phyloP scores from a whole-genome alignment of 2,888 invertebrate species.

The Brachylomia viminalis region DNA sequence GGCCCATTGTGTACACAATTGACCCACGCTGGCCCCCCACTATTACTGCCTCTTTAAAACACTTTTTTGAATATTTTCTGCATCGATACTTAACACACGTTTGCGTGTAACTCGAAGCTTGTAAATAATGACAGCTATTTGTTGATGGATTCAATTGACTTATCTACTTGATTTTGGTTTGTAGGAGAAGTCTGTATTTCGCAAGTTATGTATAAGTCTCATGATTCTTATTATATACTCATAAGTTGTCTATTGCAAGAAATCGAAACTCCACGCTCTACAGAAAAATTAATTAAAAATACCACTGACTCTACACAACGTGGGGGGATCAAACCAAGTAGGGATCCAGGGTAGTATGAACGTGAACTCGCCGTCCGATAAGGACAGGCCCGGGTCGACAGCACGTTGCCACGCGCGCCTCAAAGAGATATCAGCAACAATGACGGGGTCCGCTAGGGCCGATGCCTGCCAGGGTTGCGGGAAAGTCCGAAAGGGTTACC shows the following conservation, averaged over 20 bases:
- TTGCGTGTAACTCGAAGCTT: slow-evolving; percentile 10
- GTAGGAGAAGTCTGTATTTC: not conserved
- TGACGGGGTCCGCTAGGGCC: no score
- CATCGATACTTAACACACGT: slow-evolving; percentile 47
- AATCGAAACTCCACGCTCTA: not conserved
- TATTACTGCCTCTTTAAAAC: slow-evolving; percentile 46
- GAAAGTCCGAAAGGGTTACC: no score
- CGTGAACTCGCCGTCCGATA: no score
- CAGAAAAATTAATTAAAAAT: not conserved
- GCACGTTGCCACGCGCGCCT: no score
- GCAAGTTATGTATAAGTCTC: no score
- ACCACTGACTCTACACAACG: not conserved
- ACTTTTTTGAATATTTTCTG: slow-evolving; percentile 63
- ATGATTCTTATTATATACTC: no score
- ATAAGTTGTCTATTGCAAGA: no score
- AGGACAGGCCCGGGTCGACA: no score
- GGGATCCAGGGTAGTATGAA: not conserved
- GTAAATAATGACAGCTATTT: slow-evolving; percentile 29
- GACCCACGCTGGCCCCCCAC: slow-evolving; percentile 68
- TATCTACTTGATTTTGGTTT: not conserved
- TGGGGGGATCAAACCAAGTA: no score
- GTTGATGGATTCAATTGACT: slow-evolving; percentile 14
- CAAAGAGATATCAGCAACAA: no score
- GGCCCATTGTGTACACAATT: slow-evolving; percentile 71
- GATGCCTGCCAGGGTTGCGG: no score